phyloP scores from a whole-genome alignment of 2,797 vertebrate species.

The Diceros bicornis region DNA sequence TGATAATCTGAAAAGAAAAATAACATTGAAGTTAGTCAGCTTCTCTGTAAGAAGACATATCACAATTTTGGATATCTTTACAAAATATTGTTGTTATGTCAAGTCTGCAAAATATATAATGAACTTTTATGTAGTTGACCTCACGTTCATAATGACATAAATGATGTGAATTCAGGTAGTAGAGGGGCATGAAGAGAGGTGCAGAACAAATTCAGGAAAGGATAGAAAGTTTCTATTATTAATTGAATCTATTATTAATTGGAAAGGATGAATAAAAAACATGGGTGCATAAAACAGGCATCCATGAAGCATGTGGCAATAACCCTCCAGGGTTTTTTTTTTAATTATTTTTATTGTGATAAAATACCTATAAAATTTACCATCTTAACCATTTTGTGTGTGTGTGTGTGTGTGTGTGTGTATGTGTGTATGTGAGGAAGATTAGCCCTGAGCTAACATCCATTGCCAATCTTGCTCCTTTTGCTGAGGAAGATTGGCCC shows the following conservation, averaged over 20 bases:
- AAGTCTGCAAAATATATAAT: neutral
- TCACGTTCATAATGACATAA: constrained; percentile 30
- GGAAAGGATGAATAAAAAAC: neutral
- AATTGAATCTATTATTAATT: neutral
- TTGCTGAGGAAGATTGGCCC: too few species aligned
- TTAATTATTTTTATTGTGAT: neutral
- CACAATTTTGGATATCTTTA: neutral
- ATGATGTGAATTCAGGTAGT: neutral
- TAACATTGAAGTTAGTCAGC: neutral
- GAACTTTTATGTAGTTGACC: neutral
- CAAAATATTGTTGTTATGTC: neutral
- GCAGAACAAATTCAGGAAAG: neutral
- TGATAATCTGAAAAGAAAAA: constrained; percentile 31
- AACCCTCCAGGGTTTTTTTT: neutral
- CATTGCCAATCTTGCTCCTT: too few species aligned
- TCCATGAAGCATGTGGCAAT: neutral
- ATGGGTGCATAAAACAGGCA: neutral
- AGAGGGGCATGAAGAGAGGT: neutral
- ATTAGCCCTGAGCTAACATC: too few species aligned
- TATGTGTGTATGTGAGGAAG: too few species aligned
- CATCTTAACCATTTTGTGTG: neutral
- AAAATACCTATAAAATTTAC: neutral
- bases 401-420: too few species aligned
- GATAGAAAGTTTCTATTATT: neutral
- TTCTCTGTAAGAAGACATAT: neutral